A percentile compares a stretch with the other conserved stretches of the same genome.
These are phyloP conservation scores for Lycopodina hypogea DNA, from an alignment of 37 sponge, comb jelly and placozoan species.

Conservation along the genomic window DNA sequence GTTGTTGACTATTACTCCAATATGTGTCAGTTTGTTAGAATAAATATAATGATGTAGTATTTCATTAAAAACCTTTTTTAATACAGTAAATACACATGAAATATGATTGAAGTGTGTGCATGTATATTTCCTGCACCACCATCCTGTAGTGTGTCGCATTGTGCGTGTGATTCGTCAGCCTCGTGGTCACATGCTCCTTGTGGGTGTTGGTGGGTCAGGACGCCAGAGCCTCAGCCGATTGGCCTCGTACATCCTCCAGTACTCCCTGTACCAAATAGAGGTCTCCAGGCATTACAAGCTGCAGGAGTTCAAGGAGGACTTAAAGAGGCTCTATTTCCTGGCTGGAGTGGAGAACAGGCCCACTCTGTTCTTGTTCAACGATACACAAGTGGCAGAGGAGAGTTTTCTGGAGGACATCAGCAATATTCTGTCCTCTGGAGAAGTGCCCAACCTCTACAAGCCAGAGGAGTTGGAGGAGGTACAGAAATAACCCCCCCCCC, in stretches of 20 bases:
- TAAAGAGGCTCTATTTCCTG: constrained; percentile 83
- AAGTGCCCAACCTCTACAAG: constrained; percentile 98
- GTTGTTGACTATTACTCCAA: no score
- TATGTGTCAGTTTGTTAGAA: no score
- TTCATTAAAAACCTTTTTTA: no score
- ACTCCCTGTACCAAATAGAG: constrained; percentile 94
- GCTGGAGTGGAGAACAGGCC: constrained; percentile 99
- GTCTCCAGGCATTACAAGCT: constrained; percentile 91
- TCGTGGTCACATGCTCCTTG: constrained; percentile 94
- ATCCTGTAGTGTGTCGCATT: constrained; percentile 86
- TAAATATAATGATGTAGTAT: no score
- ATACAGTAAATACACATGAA: no score
- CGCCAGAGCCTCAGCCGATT: constrained; percentile 93
- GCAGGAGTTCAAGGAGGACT: constrained; percentile 95
- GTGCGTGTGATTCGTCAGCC: constrained; percentile 95
- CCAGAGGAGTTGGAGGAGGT: constrained; percentile 99
- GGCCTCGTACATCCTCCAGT: constrained; percentile 86
- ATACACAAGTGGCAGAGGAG: constrained; percentile 98
- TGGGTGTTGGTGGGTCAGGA: constrained; percentile 98
- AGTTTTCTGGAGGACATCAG: constrained; percentile 97
- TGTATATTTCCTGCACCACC: no score
- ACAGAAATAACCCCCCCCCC: no score
- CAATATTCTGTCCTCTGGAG: constrained; percentile 96
- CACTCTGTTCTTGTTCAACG: constrained; percentile 95
- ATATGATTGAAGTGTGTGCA: not conserved